Percentiles rank a stretch among this genome's conserved stretches.
These are phyloP conservation scores for Incurvaria masculella DNA, from an alignment of 2,888 invertebrate genomes.

Conservation along the genomic window DNA sequence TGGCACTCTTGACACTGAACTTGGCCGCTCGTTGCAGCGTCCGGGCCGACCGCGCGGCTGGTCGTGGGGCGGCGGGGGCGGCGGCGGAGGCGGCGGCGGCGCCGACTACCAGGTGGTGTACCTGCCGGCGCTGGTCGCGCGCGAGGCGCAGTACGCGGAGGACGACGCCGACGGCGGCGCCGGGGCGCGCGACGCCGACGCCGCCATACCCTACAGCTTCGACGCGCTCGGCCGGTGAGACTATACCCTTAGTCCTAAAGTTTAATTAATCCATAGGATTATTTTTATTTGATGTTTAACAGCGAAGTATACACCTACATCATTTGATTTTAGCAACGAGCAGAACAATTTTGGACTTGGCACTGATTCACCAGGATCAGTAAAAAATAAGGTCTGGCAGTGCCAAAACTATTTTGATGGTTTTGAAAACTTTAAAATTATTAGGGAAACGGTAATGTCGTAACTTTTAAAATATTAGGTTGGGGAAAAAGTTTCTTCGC, in stretches of 20 bases:
- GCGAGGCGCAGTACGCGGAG: conserved; percentile 36
- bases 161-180: conserved; percentile 23
- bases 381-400: no score
- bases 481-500: no score
- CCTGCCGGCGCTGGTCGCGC: conserved; percentile 50
- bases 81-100: conserved; percentile 40
- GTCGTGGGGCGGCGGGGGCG: conserved; percentile 25
- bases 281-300: conserved; percentile 5
- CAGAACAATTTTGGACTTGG: no score
- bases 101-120: conserved; percentile 61
- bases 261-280: conserved; percentile 6
- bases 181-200: conserved; percentile 26
- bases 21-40: no score
- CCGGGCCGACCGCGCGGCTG: conserved; percentile 19
- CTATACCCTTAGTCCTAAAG: conserved; percentile 4
- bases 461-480: no score
- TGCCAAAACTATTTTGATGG: no score
- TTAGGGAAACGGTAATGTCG: no score
- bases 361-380: no score
- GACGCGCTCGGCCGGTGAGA: conserved; percentile 59
- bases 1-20: no score
- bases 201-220: conserved; percentile 56
- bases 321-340: no score
- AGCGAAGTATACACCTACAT: no score
- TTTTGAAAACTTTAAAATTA: no score